Percentiles rank a stretch among this genome's conserved stretches.
Evolutionary conservation across 2,113 vertebrate genomes (phyloP).

Genomic region (Oophaga pumilio): DNA sequence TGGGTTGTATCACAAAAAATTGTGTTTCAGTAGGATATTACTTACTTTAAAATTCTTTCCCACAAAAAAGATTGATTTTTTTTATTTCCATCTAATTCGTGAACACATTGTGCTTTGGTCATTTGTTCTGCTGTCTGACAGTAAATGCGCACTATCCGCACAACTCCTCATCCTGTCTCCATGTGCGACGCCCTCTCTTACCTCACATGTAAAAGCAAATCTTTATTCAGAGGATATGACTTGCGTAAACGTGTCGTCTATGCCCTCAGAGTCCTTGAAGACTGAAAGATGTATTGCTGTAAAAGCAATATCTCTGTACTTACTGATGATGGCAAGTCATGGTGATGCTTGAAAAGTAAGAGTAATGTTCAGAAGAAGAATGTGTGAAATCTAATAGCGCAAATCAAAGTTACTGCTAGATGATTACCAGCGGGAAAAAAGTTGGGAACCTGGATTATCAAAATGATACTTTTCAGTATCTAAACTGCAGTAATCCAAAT

Average conservation of each 20-base stretch:
- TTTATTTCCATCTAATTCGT: not conserved
- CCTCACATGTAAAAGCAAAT: not conserved
- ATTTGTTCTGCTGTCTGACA: not conserved
- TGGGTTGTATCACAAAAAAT: not conserved
- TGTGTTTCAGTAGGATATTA: not conserved
- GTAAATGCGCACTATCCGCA: not conserved
- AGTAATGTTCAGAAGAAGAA: not conserved
- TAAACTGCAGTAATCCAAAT: too few species aligned
- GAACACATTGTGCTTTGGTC: not conserved
- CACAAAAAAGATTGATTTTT: not conserved
- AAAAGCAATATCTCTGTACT: not conserved
- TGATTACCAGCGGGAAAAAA: not conserved
- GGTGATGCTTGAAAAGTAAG: not conserved
- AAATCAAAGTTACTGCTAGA: not conserved
- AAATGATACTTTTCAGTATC: too few species aligned
- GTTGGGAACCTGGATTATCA: not conserved
- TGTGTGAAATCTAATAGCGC: not conserved
- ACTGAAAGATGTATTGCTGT: not conserved
- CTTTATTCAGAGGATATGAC: slow-evolving; percentile 1
- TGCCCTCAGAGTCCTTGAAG: slow-evolving; percentile 4
- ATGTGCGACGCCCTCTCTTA: not conserved
- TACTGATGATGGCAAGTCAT: not conserved
- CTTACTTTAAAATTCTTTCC: not conserved
- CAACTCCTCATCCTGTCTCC: not conserved
- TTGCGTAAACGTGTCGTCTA: not conserved